phyloP scores from a whole-genome alignment of 1,140 invertebrate species.

The Chionoecetes opilio region DNA sequence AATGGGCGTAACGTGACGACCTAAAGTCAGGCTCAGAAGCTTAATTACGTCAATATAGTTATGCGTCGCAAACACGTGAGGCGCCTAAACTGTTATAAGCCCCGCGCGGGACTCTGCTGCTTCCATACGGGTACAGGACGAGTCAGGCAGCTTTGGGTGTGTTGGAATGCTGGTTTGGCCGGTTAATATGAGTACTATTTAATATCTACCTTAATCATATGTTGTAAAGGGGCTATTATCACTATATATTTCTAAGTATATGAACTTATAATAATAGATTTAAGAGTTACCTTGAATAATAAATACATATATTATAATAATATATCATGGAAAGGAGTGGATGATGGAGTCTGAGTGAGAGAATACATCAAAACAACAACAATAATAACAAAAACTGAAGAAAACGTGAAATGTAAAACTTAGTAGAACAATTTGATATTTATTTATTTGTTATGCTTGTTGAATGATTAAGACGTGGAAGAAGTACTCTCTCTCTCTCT shows the following conservation, averaged over 20 bases:
- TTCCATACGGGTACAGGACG: no score
- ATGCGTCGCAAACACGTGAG: constrained; percentile 53
- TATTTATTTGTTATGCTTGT: neutral
- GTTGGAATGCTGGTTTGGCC: no score
- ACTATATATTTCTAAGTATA: no score
- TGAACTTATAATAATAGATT: no score
- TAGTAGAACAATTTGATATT: neutral
- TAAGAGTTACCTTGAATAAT: no score
- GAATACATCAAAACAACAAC: neutral
- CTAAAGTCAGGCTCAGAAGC: constrained; percentile 50
- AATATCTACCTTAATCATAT: no score
- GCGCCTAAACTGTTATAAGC: no score
- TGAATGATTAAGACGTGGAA: neutral
- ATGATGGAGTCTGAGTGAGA: constrained; percentile 68
- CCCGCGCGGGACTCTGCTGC: no score
- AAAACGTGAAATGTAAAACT: neutral
- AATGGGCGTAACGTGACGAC: constrained; percentile 41
- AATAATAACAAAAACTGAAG: neutral
- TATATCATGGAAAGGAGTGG: neutral
- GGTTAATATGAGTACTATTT: no score
- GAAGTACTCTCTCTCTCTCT: neutral
- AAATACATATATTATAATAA: no score
- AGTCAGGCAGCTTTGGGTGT: no score
- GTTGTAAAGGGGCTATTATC: no score
- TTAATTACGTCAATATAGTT: constrained; percentile 43